Evolutionary conservation across 2,797 vertebrate species (phyloP).

Genomic region (Manis javanica): DNA sequence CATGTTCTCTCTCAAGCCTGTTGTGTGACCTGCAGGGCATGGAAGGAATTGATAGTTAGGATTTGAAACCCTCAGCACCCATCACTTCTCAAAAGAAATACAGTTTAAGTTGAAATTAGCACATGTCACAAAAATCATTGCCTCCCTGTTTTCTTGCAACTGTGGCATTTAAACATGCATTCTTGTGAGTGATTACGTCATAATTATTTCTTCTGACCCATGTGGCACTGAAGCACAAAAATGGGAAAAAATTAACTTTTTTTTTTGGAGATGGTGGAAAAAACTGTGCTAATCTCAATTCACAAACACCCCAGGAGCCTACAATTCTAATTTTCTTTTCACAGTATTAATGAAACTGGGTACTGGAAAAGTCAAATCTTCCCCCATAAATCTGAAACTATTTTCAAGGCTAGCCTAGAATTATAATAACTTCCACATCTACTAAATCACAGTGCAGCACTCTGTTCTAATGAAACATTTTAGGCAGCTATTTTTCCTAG

Average conservation of each 20-base stretch:
- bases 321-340: conserved; percentile 88
- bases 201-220: conserved; percentile 38
- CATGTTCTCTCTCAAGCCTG: not conserved
- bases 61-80: not conserved
- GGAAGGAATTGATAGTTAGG: not conserved
- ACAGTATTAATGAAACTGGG: conserved; percentile 86
- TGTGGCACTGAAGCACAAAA: conserved; percentile 78
- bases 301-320: conserved; percentile 80
- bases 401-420: conserved; percentile 81
- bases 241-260: conserved; percentile 54
- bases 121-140: conserved; percentile 66
- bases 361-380: conserved; percentile 82
- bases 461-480: conserved; percentile 79
- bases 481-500: conserved; percentile 65
- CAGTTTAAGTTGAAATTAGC: conserved; percentile 72
- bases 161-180: conserved; percentile 78
- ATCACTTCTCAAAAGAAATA: not conserved
- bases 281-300: conserved; percentile 86
- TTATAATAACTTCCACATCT: conserved; percentile 84
- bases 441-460: conserved; percentile 76
- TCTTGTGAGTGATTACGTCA: conserved; percentile 76
- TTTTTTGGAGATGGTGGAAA: not conserved
- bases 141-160: conserved; percentile 77
- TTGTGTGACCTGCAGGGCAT: not conserved
- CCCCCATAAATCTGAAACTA: conserved; percentile 81